Base-by-base conservation (phyloP, 2,888 invertebrate genomes). In the Embidobia sp. region DNA sequence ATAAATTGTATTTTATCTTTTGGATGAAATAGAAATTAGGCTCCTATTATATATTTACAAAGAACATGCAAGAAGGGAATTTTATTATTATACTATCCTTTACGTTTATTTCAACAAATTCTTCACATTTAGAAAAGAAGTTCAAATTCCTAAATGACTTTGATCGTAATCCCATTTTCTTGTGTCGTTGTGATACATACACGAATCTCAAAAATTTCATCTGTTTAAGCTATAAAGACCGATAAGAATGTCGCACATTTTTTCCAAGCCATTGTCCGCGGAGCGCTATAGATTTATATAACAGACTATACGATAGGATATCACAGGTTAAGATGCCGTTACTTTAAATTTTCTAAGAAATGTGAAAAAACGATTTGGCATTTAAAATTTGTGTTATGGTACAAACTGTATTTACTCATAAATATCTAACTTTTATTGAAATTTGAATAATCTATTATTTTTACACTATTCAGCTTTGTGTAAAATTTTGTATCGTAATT, bases 241-340 rank as follows among this genome's bases (percentile, higher is more conserved):
- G 76, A 76, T 79, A 76, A 76, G 76, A 57, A 72, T 70, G 64
- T 75, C 59, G 72, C 59, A 67, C 64, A 44, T 76, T 73, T 75
- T n/a, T 73, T 73, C 69, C 69, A 31, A 55, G 29, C 76, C 78
- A 72, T 57, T 63, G 75, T 70, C 53, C 61, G 51, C 46, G 40
- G 44, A 57, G 59, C 44, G 53, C 67, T 63, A 63, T 75, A 72
- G 70, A 78, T 75, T 75, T 75, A 63, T 59, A 64, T 63, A 63
- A 61, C 63, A 67, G 59, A 44, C 49, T 51, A 49, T 61, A 51
- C 70, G 70, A 70, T 70, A 61, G 70, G 70, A 61, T 61, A 70
- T 70, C 69, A 51, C 53, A 53, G 70, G 51, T 70, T 70, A 70
- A 70, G 61, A 70, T 61, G 61, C 61, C 61, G 51, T 70, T 70